Evolutionary conservation across 2,797 vertebrate genomes (phyloP).

Genomic region (Knipowitschia caucasica): DNA sequence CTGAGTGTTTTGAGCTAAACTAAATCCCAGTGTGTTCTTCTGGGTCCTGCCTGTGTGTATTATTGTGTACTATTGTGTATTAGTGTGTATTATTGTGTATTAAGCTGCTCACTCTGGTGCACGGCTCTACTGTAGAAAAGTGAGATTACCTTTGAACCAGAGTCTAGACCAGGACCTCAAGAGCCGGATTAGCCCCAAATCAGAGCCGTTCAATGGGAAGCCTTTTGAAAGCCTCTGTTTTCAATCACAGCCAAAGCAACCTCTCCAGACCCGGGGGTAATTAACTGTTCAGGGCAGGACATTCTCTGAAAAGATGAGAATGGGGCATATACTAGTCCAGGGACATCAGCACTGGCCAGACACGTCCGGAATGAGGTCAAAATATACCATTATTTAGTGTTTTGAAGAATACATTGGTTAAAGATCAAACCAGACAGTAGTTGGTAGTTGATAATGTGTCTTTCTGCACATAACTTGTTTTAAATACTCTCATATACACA

Average conservation of each 20-base stretch:
- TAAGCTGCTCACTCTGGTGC: slow-evolving; percentile 6
- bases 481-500: too few species aligned
- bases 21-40: background rate
- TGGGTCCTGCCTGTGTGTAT: slow-evolving; percentile 1
- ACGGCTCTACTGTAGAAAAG: slow-evolving; percentile 47
- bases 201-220: slow-evolving; percentile 38
- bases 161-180: slow-evolving; percentile 17
- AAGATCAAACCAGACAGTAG: background rate
- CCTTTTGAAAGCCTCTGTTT: slow-evolving; percentile 38
- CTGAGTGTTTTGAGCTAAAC: background rate
- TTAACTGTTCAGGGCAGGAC: slow-evolving; percentile 39
- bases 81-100: slow-evolving; percentile 20
- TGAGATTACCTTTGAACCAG: slow-evolving; percentile 41
- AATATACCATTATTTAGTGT: too few species aligned
- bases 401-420: too few species aligned
- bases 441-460: slow-evolving; percentile 1
- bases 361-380: too few species aligned
- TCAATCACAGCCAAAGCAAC: slow-evolving; percentile 37
- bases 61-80: slow-evolving; percentile 25
- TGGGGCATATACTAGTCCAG: too few species aligned
- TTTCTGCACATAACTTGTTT: background rate
- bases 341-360: too few species aligned
- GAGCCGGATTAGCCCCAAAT: slow-evolving; percentile 46
- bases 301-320: too few species aligned
- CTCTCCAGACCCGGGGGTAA: slow-evolving; percentile 26